Base-by-base conservation (phyloP, 37 sponge, comb jelly and placozoan genomes). In the Haliclona indistincta region DNA sequence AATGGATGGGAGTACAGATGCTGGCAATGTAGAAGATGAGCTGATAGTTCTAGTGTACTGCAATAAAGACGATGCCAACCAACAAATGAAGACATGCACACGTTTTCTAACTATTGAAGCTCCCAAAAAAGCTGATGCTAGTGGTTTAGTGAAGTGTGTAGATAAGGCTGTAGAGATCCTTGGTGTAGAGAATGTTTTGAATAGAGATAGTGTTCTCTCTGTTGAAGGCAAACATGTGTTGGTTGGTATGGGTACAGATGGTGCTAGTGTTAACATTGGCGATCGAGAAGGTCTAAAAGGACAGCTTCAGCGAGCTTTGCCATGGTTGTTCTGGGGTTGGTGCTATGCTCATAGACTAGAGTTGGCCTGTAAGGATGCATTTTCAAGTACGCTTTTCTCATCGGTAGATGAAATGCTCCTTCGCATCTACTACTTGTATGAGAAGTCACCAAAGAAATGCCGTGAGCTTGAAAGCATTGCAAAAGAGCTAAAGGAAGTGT, bases 191-290 rank as follows among this genome's bases (percentile, higher is more conserved):
- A 62, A 53, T 25, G 33, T 11, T 11, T 56, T 77, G 17, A 38
- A 74, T 37, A 43, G 58, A 17, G 66, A 32, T 67, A 37, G 45
- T 76, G 72, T 84, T 30, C n/a, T n/a, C n/a, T n/a, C n/a, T n/a
- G 75, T 61, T 20, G 68, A 64, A 49, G 88, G 82, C 37, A 56
- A 77, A 71, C n/a, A n/a, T n/a, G n/a, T n/a, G n/a, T n/a, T n/a
- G n/a, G n/a, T n/a, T n/a, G n/a, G n/a, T n/a, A n/a, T n/a, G n/a
- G 82, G 88, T 49, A 88, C 82, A 62, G 88, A 88, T 77, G 77
- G 82, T 20, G 88, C 81, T 13, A 80, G 70, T 34, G 82, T 76
- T 36, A 87, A 87, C 43, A 39, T 87, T 74, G 77, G 58, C 3
- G 67, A 52, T 3, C 77, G 69, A 28, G 82, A 54, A 49, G 88